Base-by-base conservation (phyloP, 2,888 invertebrate genomes). In the Scotopteryx bipunctaria region DNA sequence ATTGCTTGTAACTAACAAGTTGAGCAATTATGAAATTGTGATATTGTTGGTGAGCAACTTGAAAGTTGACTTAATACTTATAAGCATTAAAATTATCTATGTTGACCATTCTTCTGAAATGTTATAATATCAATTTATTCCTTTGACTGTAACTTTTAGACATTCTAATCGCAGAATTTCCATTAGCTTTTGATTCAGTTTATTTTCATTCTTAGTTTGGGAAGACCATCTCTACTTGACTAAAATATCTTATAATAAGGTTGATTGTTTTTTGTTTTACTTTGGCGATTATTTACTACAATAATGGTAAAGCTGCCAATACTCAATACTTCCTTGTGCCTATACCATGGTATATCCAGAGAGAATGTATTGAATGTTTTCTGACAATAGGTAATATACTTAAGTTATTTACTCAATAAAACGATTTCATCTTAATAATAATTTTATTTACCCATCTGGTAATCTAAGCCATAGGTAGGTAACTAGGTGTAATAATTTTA, bases 301-400 rank as follows among this genome's bases (percentile, higher is more conserved):
- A n/a, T n/a, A n/a, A 5, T 55, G n/a, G 83, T 83, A 85, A 87
- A 83, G 78, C 61, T 64, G 77, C 77, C 70, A 25, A 14, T 21
- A 51, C 19, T 31, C 66, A 56, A 73, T 78, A 76, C 86, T 89
- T 87, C 70, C 88, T 89, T 89, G 87, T 83, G 85, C 61, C 69
- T 88, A 88, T 87, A 86, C 71, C 52, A 1, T 9, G 57, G 71
- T 87, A 86, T 87, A 89, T 83, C 78, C 83, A 86, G 87, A 89
- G 89, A 74, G 71, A 86, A 86, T 68, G 85, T 70, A 64, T 75
- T 73, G 71, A 27, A 25, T 13, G 9, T 42, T 46, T 58, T 57
- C 35, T 46, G 45, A 44, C 50, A 44, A 41, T 51, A 48, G n/a
- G 17, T 17, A 16, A 5, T 15, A 11, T 27, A 15, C 17, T 45